Percentiles rank a stretch among this genome's conserved stretches.
These are phyloP conservation scores for Grus americana DNA, from an alignment of 2,113 vertebrate genomes.

Conservation along the genomic window DNA sequence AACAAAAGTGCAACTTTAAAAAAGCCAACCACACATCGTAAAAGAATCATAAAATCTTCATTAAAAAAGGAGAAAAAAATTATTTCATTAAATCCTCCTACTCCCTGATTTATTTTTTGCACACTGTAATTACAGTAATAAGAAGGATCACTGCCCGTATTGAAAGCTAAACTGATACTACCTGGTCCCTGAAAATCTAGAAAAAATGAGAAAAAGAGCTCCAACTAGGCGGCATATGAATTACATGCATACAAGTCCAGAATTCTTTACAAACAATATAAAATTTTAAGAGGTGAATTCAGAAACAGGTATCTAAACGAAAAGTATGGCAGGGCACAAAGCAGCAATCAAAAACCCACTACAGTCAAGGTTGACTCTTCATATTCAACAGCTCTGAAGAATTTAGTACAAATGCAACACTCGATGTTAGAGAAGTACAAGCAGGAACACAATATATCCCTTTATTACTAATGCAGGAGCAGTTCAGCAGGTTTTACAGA, in stretches of 20 bases:
- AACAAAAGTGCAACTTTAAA: background rate
- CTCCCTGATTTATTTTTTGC: background rate
- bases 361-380: background rate
- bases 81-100: background rate
- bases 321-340: background rate
- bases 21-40: background rate
- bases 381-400: background rate
- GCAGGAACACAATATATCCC: background rate
- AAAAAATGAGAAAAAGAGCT: background rate
- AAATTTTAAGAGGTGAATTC: background rate
- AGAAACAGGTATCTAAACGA: background rate
- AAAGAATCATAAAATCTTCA: background rate
- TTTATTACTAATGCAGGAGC: background rate
- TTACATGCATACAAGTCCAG: background rate
- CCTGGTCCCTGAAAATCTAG: background rate
- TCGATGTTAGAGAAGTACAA: background rate
- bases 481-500: background rate
- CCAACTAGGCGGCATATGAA: background rate
- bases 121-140: background rate
- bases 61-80: background rate
- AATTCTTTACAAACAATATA: background rate
- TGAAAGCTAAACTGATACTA: background rate
- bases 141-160: background rate
- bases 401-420: background rate
- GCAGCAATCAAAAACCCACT: background rate